Percentiles rank a stretch among this genome's conserved stretches.
Evolutionary conservation across 1,140 invertebrate species (phyloP).

Genomic region (Drosophila sproati): DNA sequence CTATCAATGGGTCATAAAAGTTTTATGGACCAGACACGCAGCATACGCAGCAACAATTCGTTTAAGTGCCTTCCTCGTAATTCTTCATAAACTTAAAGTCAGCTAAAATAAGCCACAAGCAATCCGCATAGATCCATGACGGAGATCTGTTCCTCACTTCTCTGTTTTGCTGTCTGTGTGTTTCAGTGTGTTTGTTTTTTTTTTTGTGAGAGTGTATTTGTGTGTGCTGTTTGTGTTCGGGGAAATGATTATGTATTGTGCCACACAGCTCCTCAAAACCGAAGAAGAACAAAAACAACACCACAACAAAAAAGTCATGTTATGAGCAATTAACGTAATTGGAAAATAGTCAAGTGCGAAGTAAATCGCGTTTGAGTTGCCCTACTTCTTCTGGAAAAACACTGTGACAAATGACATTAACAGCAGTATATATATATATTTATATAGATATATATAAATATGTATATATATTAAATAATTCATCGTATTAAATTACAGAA

Average conservation of each 20-base stretch:
- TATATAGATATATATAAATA: too few species aligned
- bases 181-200: background rate
- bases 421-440: too few species aligned
- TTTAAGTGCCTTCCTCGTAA: constrained; percentile 80
- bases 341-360: constrained; percentile 68
- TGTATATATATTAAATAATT: too few species aligned
- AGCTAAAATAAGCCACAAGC: constrained; percentile 75
- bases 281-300: constrained; percentile 62
- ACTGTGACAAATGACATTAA: background rate
- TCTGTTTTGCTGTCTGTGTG: background rate
- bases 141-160: constrained; percentile 35
- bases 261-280: constrained; percentile 42
- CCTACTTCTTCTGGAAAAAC: constrained; percentile 42
- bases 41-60: constrained; percentile 69
- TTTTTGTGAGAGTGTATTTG: constrained; percentile 2
- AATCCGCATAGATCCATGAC: constrained; percentile 56
- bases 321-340: constrained; percentile 81
- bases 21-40: constrained; percentile 67
- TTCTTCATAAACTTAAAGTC: constrained; percentile 74
- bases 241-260: constrained; percentile 66
- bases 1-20: constrained; percentile 83
- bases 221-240: constrained; percentile 51
- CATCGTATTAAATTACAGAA: too few species aligned
- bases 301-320: constrained; percentile 67
- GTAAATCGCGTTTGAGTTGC: constrained; percentile 48